phyloP scores from a whole-genome alignment of 2,888 invertebrate genomes.

The Drosophila anomelani region DNA sequence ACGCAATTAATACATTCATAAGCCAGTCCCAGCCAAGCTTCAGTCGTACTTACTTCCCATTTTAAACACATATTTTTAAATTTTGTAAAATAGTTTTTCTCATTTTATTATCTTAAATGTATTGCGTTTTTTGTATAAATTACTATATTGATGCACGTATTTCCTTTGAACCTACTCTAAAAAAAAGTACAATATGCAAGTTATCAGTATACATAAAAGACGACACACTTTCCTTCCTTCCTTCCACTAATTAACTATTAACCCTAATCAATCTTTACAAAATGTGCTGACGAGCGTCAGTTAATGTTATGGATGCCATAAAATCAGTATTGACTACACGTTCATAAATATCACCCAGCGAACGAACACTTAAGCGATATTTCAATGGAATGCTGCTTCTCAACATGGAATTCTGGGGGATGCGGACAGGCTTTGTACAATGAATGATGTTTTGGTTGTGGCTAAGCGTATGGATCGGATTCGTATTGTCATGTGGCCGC shows the following conservation, averaged over 20 bases:
- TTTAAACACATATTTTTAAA: not conserved
- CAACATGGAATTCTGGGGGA: constrained; percentile 52
- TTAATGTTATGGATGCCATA: constrained; percentile 47
- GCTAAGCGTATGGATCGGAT: constrained; percentile 22
- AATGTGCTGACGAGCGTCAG: constrained; percentile 33
- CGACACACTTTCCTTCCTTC: constrained; percentile 18
- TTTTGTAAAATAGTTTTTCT: constrained; percentile 7
- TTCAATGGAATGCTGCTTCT: constrained; percentile 66
- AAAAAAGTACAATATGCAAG: constrained; percentile 36
- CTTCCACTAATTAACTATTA: constrained; percentile 39
- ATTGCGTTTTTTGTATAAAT: constrained; percentile 15
- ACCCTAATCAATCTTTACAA: constrained; percentile 46
- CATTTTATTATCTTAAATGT: constrained; percentile 15
- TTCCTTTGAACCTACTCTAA: constrained; percentile 21
- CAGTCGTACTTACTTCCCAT: too few species aligned
- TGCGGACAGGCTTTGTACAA: constrained; percentile 43
- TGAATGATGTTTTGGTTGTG: constrained; percentile 47
- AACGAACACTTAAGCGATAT: constrained; percentile 18
- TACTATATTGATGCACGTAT: constrained; percentile 14
- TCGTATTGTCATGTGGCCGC: constrained; percentile 59
- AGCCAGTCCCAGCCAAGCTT: not conserved
- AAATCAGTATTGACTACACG: constrained; percentile 32
- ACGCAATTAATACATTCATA: not conserved
- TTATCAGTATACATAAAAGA: constrained; percentile 26
- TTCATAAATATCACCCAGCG: constrained; percentile 47